Conservation (phyloP, 2,113 vertebrate genomes). For the Capreolus pygargus region DNA sequence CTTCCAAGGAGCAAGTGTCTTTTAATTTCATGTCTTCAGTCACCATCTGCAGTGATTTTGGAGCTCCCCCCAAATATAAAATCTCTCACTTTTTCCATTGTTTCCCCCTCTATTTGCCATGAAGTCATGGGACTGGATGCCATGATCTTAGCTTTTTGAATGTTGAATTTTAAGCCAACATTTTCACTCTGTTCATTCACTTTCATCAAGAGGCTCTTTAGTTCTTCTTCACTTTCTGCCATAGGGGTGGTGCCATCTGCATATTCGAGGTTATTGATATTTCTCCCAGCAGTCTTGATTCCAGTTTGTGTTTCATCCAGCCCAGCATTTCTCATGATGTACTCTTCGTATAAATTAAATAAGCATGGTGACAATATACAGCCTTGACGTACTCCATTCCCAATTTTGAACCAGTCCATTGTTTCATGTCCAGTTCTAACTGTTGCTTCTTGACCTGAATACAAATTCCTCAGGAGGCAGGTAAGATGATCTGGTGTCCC, state of each 20-base stretch:
- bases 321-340: not conserved
- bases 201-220: not conserved
- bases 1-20: not conserved
- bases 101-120: not conserved
- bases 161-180: not conserved
- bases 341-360: not conserved
- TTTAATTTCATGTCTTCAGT: not conserved
- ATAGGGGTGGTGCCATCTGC: not conserved
- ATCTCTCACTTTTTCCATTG: not conserved
- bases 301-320: not conserved
- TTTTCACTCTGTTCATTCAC: not conserved
- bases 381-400: not conserved
- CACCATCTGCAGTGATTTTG: not conserved
- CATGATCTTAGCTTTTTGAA: not conserved
- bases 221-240: not conserved
- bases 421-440: not conserved
- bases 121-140: not conserved
- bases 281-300: not conserved
- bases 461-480: not conserved
- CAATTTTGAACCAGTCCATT: not conserved
- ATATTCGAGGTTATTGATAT: not conserved
- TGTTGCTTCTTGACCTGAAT: not conserved
- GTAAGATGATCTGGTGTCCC: not conserved
- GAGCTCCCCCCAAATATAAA: not conserved
- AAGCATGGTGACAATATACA: accelerated